phyloP scores from a whole-genome alignment of 2,113 vertebrate genomes.

The Pygoscelis antarcticus region DNA sequence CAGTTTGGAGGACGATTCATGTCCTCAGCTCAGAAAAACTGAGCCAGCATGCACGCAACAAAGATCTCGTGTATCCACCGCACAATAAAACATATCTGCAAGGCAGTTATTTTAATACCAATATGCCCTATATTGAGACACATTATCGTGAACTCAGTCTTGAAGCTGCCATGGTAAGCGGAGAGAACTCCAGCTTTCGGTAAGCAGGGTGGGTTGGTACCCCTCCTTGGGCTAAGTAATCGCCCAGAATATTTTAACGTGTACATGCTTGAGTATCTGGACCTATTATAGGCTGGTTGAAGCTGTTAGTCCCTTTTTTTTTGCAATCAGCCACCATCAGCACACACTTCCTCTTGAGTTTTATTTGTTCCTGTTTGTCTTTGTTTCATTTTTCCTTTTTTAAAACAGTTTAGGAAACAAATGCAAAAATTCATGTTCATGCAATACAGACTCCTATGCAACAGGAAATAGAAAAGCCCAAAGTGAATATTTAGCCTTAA shows the following conservation, averaged over 20 bases:
- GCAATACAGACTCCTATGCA: not conserved
- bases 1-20: not conserved
- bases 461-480: not conserved
- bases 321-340: not conserved
- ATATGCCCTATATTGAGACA: not conserved
- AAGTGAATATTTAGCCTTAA: constrained; percentile 6
- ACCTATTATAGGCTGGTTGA: not conserved
- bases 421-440: not conserved
- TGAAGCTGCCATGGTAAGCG: not conserved
- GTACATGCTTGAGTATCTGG: not conserved
- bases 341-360: not conserved
- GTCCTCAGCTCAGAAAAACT: constrained; percentile 25
- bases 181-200: not conserved
- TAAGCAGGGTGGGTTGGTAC: not conserved
- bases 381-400: not conserved
- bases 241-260: not conserved
- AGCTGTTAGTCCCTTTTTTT: not conserved
- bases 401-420: not conserved
- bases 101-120: constrained; percentile 30
- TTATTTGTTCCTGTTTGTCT: not conserved
- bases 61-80: not conserved
- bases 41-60: constrained; percentile 14
- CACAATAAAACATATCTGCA: not conserved
- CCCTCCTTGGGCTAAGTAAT: not conserved
- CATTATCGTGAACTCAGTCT: not conserved